phyloP scores from a whole-genome alignment of 2,113 vertebrate species.

The Oreotrochilus melanogaster region DNA sequence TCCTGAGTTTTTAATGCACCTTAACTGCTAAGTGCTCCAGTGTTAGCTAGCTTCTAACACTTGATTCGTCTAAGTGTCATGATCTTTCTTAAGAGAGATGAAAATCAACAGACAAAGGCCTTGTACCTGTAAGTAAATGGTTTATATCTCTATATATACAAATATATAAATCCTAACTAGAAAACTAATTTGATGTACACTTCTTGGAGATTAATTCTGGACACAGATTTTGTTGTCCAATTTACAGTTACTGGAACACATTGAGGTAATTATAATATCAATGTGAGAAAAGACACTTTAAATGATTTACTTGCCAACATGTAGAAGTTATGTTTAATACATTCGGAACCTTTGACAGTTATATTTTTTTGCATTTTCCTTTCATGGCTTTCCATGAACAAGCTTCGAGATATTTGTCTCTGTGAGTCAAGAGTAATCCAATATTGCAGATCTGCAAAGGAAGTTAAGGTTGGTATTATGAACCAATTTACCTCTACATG shows the following conservation, averaged over 20 bases:
- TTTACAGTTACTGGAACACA: not conserved
- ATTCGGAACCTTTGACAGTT: slow-evolving; percentile 68
- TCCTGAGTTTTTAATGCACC: not conserved
- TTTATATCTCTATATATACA: not conserved
- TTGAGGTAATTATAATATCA: not conserved
- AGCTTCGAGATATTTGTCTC: slow-evolving; percentile 77
- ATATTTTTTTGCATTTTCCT: slow-evolving; percentile 79
- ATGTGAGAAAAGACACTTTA: slow-evolving; percentile 47
- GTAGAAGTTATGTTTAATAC: slow-evolving; percentile 82
- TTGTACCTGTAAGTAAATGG: not conserved
- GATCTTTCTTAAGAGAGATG: not conserved
- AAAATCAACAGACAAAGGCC: not conserved
- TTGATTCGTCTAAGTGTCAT: not conserved
- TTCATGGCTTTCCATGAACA: slow-evolving; percentile 78
- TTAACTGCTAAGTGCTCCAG: not conserved
- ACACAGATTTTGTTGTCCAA: not conserved
- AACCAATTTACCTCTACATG: not conserved
- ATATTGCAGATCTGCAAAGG: slow-evolving; percentile 76
- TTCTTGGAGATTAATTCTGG: not conserved
- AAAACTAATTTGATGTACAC: not conserved
- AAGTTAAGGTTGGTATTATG: not conserved
- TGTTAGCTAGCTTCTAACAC: not conserved
- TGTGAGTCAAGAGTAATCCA: slow-evolving; percentile 80
- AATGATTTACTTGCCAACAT: slow-evolving; percentile 88
- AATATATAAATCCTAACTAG: not conserved